Evolutionary conservation across 2,797 vertebrate species (phyloP).

Genomic region (Eospalax fontanierii): DNA sequence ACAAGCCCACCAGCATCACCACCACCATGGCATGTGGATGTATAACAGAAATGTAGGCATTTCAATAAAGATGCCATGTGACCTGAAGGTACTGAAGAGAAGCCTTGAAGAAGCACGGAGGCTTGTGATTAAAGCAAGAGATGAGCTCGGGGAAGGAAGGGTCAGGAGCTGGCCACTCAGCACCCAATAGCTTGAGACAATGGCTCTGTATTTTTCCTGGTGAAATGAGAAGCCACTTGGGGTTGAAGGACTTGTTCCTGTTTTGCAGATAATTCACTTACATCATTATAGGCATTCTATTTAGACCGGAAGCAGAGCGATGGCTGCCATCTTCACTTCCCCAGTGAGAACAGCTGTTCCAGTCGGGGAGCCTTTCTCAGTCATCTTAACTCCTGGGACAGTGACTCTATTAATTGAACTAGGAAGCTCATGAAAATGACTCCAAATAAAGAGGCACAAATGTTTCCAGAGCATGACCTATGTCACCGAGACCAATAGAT

Average conservation of each 20-base stretch:
- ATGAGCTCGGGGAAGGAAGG: not conserved
- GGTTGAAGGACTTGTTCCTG: not conserved
- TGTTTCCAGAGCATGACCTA: not conserved
- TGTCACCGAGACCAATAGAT: not conserved
- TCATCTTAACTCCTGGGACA: not conserved
- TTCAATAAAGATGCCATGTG: not conserved
- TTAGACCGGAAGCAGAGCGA: not conserved
- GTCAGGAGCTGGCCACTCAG: not conserved
- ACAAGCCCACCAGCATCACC: not conserved
- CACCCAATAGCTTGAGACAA: rapidly evolving
- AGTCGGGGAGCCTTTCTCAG: not conserved
- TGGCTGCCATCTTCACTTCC: not conserved
- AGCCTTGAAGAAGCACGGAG: not conserved
- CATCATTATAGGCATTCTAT: not conserved
- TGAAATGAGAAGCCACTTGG: not conserved
- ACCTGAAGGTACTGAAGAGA: not conserved
- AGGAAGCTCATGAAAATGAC: not conserved
- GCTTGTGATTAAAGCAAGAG: not conserved
- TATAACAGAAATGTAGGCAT: not conserved
- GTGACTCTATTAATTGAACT: not conserved
- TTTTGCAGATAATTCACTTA: conserved; percentile 23
- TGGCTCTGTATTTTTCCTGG: not conserved
- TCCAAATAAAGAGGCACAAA: not conserved
- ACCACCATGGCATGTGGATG: not conserved
- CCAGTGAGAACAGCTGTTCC: conserved; percentile 43